Percentiles rank a stretch among this genome's conserved stretches.
Conservation (phyloP, 1,140 invertebrate genomes). For the Luehdorfia chinensis region DNA sequence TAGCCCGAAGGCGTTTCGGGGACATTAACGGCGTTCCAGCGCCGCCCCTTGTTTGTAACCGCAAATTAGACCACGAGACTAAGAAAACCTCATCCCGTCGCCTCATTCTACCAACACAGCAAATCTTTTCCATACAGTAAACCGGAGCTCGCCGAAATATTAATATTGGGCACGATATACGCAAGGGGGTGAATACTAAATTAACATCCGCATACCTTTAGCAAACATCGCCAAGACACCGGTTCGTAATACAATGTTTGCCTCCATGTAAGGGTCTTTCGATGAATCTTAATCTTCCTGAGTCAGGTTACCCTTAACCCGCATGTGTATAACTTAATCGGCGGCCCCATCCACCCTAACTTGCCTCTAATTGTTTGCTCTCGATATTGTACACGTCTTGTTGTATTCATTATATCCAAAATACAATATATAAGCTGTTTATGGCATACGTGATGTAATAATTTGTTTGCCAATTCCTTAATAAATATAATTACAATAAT, state of each 20-base stretch:
- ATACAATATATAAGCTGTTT: neutral
- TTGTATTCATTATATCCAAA: conserved; percentile 16
- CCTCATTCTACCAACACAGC: conserved; percentile 19
- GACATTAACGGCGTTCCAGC: conserved; percentile 48
- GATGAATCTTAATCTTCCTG: conserved; percentile 75
- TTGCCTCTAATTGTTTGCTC: conserved; percentile 74
- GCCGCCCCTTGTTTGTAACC: conserved; percentile 66
- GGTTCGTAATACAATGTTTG: conserved; percentile 72
- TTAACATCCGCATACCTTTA: conserved; percentile 70
- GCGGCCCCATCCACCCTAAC: conserved; percentile 52
- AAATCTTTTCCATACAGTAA: conserved; percentile 37
- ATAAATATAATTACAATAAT: no score
- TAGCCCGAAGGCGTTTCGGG: conserved; percentile 55
- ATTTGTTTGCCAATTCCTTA: no score
- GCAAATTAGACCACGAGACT: conserved; percentile 51
- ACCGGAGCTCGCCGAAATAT: conserved; percentile 52
- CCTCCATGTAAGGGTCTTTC: conserved; percentile 69
- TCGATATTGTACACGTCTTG: conserved; percentile 65
- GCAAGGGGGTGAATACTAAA: conserved; percentile 67
- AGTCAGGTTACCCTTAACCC: conserved; percentile 73
- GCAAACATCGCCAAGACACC: conserved; percentile 69
- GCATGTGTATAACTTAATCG: conserved; percentile 75
- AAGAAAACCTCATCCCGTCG: conserved; percentile 51
- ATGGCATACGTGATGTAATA: no score
- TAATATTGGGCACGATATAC: conserved; percentile 53